phyloP scores from a whole-genome alignment of 2,113 vertebrate species.

The Euleptes europaea region DNA sequence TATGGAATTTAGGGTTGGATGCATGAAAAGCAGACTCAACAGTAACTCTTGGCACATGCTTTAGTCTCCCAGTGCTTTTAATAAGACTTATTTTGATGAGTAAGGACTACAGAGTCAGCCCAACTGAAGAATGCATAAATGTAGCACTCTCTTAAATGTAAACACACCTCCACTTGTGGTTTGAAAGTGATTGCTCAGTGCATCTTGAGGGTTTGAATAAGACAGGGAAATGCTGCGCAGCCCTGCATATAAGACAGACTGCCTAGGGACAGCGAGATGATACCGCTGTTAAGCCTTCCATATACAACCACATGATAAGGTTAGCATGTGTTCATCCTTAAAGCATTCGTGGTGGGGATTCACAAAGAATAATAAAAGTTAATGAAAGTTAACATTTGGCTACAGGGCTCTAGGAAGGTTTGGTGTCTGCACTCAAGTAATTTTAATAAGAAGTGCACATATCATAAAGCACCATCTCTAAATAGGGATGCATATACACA shows the following conservation, averaged over 20 bases:
- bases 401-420: slow-evolving; percentile 16
- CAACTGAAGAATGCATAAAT: not conserved
- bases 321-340: slow-evolving; percentile 24
- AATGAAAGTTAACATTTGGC: slow-evolving; percentile 13
- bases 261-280: slow-evolving; percentile 14
- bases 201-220: not conserved
- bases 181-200: not conserved
- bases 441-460: not conserved
- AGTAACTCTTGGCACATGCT: not conserved
- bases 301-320: slow-evolving; percentile 38
- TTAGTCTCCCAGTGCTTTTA: not conserved
- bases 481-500: slow-evolving; percentile 24
- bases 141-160: not conserved
- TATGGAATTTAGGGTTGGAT: not conserved
- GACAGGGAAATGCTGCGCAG: not conserved
- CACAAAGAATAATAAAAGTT: slow-evolving; percentile 19
- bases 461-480: slow-evolving; percentile 16
- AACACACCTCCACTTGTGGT: not conserved
- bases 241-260: slow-evolving; percentile 34
- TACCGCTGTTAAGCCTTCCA: slow-evolving; percentile 8
- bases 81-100: slow-evolving; percentile 4
- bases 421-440: slow-evolving; percentile 5
- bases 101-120: not conserved
- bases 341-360: slow-evolving; percentile 9
- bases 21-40: not conserved